Evolutionary conservation across 1,140 invertebrate genomes (phyloP).

Genomic region (Megalonaias nervosa): DNA sequence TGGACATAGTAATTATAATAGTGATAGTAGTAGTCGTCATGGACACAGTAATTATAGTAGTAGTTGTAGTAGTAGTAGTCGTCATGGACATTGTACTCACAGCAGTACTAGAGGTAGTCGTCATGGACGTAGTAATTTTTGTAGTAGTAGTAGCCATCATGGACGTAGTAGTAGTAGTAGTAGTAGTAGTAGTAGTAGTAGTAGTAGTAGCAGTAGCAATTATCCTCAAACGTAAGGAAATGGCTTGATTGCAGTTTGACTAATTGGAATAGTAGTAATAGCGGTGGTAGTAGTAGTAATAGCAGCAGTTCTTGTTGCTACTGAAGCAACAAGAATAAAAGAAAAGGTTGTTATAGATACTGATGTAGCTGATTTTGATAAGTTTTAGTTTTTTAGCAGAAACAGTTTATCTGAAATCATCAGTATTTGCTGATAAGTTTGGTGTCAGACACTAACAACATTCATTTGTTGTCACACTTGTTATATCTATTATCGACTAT

Average conservation of each 20-base stretch:
- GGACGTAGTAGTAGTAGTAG: not conserved
- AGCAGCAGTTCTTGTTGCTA: not conserved
- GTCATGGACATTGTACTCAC: not conserved
- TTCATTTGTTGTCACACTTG: too few species aligned
- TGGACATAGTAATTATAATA: not conserved
- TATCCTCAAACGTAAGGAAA: too few species aligned
- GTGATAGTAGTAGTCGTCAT: not conserved
- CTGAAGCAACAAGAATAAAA: too few species aligned
- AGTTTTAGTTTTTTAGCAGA: too few species aligned
- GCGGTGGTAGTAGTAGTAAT: not conserved
- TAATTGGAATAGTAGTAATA: not conserved
- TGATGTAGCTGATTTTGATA: too few species aligned
- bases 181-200: not conserved
- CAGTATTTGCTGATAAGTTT: too few species aligned
- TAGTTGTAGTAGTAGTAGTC: not conserved
- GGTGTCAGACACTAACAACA: too few species aligned
- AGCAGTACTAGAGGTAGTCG: not conserved
- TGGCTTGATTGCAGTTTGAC: not conserved
- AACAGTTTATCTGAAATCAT: too few species aligned
- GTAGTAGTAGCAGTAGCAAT: not conserved
- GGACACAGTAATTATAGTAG: not conserved
- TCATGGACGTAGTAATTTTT: not conserved
- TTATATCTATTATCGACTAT: too few species aligned
- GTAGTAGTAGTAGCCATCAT: not conserved
- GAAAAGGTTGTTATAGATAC: too few species aligned